Conservation (phyloP, 1,140 invertebrate species). For the Heliothis virescens region DNA sequence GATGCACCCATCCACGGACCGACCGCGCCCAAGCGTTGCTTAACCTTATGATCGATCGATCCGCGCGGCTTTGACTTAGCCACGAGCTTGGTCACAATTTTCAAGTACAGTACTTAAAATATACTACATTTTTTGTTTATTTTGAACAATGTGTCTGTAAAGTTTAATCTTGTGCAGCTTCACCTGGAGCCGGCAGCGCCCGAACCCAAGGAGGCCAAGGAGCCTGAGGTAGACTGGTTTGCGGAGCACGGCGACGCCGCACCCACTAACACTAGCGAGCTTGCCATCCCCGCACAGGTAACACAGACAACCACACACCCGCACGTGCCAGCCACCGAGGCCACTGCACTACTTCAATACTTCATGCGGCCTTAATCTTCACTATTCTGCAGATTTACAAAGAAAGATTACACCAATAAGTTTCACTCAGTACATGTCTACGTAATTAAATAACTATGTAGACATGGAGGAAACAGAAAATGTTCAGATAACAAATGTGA, state of each 20-base stretch:
- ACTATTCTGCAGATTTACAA: too few species aligned
- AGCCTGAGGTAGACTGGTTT: slow-evolving; percentile 83
- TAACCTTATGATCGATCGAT: too few species aligned
- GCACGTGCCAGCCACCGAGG: not conserved
- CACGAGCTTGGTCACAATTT: too few species aligned
- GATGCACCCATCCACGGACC: too few species aligned
- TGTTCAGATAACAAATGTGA: too few species aligned
- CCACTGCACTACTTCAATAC: not conserved
- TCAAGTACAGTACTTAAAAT: too few species aligned
- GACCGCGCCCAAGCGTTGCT: too few species aligned
- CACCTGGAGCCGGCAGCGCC: slow-evolving; percentile 71
- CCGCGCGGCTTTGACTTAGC: too few species aligned
- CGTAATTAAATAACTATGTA: too few species aligned
- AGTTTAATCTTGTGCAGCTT: slow-evolving; percentile 59
- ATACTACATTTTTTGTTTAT: not conserved
- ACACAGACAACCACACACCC: slow-evolving; percentile 56
- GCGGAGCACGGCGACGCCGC: slow-evolving; percentile 70
- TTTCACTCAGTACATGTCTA: too few species aligned
- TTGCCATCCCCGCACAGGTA: slow-evolving; percentile 73
- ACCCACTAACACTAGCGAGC: slow-evolving; percentile 76
- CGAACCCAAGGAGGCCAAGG: slow-evolving; percentile 72
- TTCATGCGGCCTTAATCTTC: not conserved
- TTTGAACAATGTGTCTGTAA: not conserved
- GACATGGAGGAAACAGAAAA: too few species aligned
- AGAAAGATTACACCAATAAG: too few species aligned